These are phyloP conservation scores for rat (Rattus norvegicus) DNA, from an alignment of 2,113 vertebrate species.

Conservation along the genomic window DNA sequence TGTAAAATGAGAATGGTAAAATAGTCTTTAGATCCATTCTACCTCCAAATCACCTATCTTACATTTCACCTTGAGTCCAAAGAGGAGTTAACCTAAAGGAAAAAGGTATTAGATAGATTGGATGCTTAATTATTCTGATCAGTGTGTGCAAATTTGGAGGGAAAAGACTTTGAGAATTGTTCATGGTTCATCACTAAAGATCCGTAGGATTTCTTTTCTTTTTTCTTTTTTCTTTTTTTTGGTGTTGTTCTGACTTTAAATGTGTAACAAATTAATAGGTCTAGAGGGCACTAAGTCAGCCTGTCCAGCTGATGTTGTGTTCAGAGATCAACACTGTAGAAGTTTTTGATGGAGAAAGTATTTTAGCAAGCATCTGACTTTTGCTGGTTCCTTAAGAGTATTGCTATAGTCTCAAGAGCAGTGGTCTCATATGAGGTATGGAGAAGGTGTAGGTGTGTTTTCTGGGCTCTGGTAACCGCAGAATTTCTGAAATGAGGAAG, in stretches of 20 bases:
- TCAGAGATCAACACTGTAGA: conserved; percentile 10
- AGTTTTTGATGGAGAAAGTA: conserved; percentile 24
- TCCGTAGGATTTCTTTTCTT: neutral
- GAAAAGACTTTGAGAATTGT: neutral
- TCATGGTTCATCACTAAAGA: conserved; percentile 12
- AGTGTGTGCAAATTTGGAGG: conserved; percentile 8
- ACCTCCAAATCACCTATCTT: neutral
- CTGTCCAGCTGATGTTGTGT: neutral
- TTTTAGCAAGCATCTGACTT: conserved; percentile 39
- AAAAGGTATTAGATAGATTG: neutral
- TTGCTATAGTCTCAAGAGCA: conserved; percentile 29
- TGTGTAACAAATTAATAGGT: neutral
- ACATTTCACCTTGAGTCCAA: conserved; percentile 3
- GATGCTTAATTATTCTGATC: conserved; percentile 9
- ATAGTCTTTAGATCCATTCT: neutral
- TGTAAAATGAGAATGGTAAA: neutral
- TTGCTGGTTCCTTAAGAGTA: conserved; percentile 39
- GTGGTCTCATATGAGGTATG: neutral
- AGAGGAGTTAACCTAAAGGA: neutral
- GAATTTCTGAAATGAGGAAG: neutral
- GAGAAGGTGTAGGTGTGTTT: neutral
- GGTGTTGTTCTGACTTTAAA: conserved; percentile 24
- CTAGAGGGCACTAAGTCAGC: neutral
- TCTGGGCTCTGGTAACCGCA: neutral
- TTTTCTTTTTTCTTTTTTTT: no score